Conservation (phyloP, 2,888 invertebrate genomes). For the Bruchidius siliquastri region DNA sequence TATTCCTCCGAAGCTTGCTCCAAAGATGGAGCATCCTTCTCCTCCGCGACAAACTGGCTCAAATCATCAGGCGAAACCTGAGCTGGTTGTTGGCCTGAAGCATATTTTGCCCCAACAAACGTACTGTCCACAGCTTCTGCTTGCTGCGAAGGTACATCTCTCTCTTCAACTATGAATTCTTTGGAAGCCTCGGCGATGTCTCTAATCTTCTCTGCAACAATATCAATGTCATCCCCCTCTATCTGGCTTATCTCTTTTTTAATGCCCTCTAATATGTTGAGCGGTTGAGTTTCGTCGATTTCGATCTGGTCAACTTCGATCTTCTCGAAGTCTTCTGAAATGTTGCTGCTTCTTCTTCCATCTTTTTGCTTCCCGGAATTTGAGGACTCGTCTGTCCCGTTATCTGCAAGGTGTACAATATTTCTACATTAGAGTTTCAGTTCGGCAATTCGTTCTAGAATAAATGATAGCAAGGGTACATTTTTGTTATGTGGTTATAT, state of each 20-base stretch:
- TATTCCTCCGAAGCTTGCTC: background rate
- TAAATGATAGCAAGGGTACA: slow-evolving; percentile 26
- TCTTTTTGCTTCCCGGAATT: slow-evolving; percentile 27
- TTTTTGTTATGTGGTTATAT: slow-evolving; percentile 10
- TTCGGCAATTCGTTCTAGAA: slow-evolving; percentile 32
- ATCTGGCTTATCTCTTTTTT: slow-evolving; percentile 24
- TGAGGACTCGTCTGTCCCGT: slow-evolving; percentile 33
- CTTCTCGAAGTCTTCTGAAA: slow-evolving; percentile 31
- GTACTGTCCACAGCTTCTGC: too few relatives aligned
- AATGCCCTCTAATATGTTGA: slow-evolving; percentile 17
- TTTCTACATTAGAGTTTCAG: slow-evolving; percentile 18
- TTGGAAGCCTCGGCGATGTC: background rate
- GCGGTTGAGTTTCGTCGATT: background rate
- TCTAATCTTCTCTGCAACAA: background rate
- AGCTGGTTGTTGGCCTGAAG: too few relatives aligned
- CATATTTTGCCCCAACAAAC: slow-evolving; percentile 4
- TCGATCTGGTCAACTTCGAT: slow-evolving; percentile 20
- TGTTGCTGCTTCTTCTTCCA: slow-evolving; percentile 27
- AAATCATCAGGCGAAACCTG: background rate
- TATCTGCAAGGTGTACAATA: slow-evolving; percentile 29
- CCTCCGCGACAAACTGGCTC: background rate
- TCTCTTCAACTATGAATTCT: background rate
- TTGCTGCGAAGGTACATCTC: background rate
- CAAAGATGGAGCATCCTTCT: background rate
- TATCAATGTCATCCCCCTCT: slow-evolving; percentile 12